Base-by-base conservation (phyloP, 2,888 invertebrate species). In the Nymphalis polychloros region DNA sequence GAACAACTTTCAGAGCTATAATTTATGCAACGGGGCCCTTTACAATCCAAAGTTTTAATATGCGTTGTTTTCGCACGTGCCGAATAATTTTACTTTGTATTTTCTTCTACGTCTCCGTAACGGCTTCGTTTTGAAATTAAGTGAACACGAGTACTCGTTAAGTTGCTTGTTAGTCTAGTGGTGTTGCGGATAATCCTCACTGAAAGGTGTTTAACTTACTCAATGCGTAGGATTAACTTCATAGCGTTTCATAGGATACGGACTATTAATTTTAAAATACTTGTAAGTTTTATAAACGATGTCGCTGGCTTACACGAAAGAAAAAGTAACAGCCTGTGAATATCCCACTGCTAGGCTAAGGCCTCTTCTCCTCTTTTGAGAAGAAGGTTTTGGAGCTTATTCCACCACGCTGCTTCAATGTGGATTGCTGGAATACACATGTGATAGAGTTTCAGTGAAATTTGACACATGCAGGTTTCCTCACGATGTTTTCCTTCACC, bases 1-100 rank as follows among this genome's bases (percentile, higher is more conserved):
- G 68, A 61, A 68, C 65, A 73, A 71, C 53, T 69, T 64, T 48
- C 71, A 68, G 64, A 46, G 63, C 65, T 65, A 72, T 79, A 81
- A 82, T 82, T 76, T 77, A 82, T 79, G 78, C 78, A 73, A 69
- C 62, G 75, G 64, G 69, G 63, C 71, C 75, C 75, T 74, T 80
- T 78, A 79, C 77, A 81, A 75, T 73, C 75, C 72, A 73, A 78
- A 77, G 76, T 79, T 79, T 79, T 77, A 81, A 82, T 78, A 78
- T 77, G 73, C 75, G 75, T 70, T 68, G 75, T 70, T 74, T 64
- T 72, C 68, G 69, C 77, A 76, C 74, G 74, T 67, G 59, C 60
- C 53, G 77, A 76, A 79, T 81, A 75, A 76, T 76, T 69, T 67
- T 66, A 67, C 68, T 70, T 69, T 64, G 63, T 62, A 65, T 63